These are phyloP conservation scores for Idaea dimidiata DNA, from an alignment of 2,888 invertebrate species.

Conservation along the genomic window DNA sequence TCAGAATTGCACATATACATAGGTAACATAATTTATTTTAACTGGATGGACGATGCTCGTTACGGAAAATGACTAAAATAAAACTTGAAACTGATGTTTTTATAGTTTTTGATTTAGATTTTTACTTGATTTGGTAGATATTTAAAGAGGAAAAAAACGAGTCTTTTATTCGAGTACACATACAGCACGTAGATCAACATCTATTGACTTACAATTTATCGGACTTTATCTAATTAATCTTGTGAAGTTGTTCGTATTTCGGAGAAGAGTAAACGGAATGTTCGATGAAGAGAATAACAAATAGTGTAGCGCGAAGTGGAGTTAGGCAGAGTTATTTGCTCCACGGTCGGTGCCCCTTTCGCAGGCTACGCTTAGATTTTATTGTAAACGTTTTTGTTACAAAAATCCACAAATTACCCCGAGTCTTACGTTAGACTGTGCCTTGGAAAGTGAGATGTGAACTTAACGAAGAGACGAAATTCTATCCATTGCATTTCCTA, in stretches of 20 bases:
- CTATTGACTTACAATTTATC: slow-evolving; percentile 12
- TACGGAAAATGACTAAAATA: neutral
- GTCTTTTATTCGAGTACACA: neutral
- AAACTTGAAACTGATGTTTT: neutral
- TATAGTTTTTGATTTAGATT: neutral
- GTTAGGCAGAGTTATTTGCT: slow-evolving; percentile 45
- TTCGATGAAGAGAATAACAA: slow-evolving; percentile 51
- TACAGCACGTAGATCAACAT: slow-evolving; percentile 5
- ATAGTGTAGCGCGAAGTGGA: slow-evolving; percentile 49
- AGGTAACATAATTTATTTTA: neutral
- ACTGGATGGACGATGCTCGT: neutral
- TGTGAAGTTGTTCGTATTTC: slow-evolving; percentile 24
- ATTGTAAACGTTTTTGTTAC: slow-evolving; percentile 15
- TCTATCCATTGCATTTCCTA: too few species aligned
- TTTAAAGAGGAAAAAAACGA: neutral
- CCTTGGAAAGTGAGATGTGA: too few species aligned
- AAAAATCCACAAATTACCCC: slow-evolving; percentile 16
- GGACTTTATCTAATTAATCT: slow-evolving; percentile 21
- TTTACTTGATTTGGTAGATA: neutral
- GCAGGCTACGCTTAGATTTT: slow-evolving; percentile 23
- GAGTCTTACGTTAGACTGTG: too few species aligned
- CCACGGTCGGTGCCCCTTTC: slow-evolving; percentile 32
- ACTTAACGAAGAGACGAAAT: too few species aligned
- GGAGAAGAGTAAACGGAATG: slow-evolving; percentile 36
- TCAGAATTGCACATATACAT: slow-evolving; percentile 22